Base-by-base conservation (phyloP, 1,140 invertebrate species). In the Bombus sylvicola region DNA sequence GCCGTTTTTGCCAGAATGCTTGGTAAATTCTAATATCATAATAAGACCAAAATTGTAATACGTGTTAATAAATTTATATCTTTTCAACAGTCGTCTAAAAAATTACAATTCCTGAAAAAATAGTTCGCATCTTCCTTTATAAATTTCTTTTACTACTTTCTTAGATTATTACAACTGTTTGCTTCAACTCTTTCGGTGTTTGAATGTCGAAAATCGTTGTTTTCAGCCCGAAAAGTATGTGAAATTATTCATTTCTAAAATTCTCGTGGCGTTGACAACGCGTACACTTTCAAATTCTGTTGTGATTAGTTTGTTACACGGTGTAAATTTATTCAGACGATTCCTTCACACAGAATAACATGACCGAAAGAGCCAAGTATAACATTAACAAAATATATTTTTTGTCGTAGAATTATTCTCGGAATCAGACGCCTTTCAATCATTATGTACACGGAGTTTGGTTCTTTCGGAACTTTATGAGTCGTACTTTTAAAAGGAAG, bases 71-170 rank as follows among this genome's bases (percentile, higher is more conserved):
- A 66, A 79, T 79, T 68, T 68, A 79, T 68, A 0, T 71, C 18
- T 81, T 3, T 12, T 57, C 31, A 53, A 80, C 15, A 66, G 53
- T 28, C 15, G 13, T 53, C 28, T 81, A 72, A 31, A 47, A 39
- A 43, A 72, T 81, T 77, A 47, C 34, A 72, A n/a, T 81, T 59
- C 47, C 47, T 81, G 68, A 71, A 72, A 81, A 81, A 81, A 81
- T 81, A 81, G 68, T 81, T 81, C 8, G 34, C 37, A 59, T 81
- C 68, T 28, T 72, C 59, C 18, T 72, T 59, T 72, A 72, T 22
- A 81, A 66, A 53, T 31, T 47, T n/a, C 31, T 22, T 53, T 53
- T 22, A n/a, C 25, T 28, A 79, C 10, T 3, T 37, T 31, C 43
- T 53, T 69, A 57, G 2, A 15, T 39, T 15, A 34, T 57, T 71